phyloP scores from a whole-genome alignment of 1,140 invertebrate genomes.

The Cephus cinctus region DNA sequence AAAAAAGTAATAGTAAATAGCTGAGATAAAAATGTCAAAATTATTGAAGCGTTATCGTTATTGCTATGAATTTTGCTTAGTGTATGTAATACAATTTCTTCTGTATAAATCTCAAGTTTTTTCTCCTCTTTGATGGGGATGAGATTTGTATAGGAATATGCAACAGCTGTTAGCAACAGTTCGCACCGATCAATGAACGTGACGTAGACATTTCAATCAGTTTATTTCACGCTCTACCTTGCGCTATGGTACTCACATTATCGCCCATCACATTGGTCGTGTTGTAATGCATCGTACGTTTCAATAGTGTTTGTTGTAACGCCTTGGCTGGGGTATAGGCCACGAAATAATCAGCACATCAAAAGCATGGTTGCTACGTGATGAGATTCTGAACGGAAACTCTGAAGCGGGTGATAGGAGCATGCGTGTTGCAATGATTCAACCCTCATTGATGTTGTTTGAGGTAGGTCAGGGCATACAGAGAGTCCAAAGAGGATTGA shows the following conservation, averaged over 20 bases:
- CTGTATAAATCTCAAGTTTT: too few relatives aligned
- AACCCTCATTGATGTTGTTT: conserved; percentile 5
- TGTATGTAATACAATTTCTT: too few relatives aligned
- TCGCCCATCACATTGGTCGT: too few relatives aligned
- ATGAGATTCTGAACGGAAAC: conserved; percentile 4
- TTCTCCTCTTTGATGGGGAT: too few relatives aligned
- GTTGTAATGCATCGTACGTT: too few relatives aligned
- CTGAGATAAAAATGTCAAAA: background rate
- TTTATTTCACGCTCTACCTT: background rate
- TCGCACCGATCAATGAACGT: conserved; percentile 10
- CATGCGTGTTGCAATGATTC: conserved; percentile 7
- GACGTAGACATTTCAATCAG: conserved; percentile 7
- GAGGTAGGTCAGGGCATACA: background rate
- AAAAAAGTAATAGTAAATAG: conserved; percentile 4
- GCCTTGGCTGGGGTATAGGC: background rate
- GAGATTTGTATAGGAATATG: too few relatives aligned
- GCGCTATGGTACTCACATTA: conserved; percentile 11
- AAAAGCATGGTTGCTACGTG: conserved; percentile 1
- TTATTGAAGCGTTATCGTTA: too few relatives aligned
- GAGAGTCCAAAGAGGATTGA: too few relatives aligned
- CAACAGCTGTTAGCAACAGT: conserved; percentile 14
- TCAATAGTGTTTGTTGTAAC: too few relatives aligned
- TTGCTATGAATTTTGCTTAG: too few relatives aligned
- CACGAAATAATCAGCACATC: background rate
- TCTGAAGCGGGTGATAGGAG: background rate